A percentile compares a stretch with the other conserved stretches of the same genome.
phyloP scores from a whole-genome alignment of 2,113 vertebrate species.

The Trichomycterus rosablanca region DNA sequence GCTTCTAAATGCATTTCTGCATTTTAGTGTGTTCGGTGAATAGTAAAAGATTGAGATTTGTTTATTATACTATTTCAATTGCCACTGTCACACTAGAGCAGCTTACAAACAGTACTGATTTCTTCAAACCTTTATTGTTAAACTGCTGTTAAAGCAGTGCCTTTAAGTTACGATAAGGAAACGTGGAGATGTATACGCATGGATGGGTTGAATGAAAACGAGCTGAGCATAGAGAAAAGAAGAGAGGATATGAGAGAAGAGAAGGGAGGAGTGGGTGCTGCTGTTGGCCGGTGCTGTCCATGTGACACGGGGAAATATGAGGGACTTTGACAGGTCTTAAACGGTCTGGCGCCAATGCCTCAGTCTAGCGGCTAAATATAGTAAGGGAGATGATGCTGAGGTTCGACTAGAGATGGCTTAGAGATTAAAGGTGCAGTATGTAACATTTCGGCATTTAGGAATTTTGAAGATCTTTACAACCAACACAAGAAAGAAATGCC shows the following conservation, averaged over 20 bases:
- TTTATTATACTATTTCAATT: too few species aligned
- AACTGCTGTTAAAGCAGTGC: not conserved
- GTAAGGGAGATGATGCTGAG: conserved; percentile 76
- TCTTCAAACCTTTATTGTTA: too few species aligned
- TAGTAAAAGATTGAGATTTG: too few species aligned
- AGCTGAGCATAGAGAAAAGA: conserved; percentile 6
- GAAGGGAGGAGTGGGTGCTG: conserved; percentile 67
- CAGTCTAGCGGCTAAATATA: conserved; percentile 89
- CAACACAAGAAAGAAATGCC: too few species aligned
- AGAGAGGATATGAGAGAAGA: conserved; percentile 45
- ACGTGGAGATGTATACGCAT: conserved; percentile 27
- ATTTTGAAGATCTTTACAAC: too few species aligned
- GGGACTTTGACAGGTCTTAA: conserved; percentile 96
- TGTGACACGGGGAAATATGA: conserved; percentile 93
- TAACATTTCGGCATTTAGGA: too few species aligned
- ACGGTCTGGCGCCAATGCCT: conserved; percentile 91
- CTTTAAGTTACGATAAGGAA: conserved; percentile 34
- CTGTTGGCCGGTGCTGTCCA: conserved; percentile 63
- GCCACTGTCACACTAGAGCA: too few species aligned
- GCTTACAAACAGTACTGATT: too few species aligned
- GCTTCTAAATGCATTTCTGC: too few species aligned
- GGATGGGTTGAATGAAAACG: conserved; percentile 35
- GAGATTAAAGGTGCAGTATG: too few species aligned
- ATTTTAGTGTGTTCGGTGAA: too few species aligned
- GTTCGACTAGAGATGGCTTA: conserved; percentile 78